These are phyloP conservation scores for Rugalucina vietnamica DNA, from an alignment of 2,888 invertebrate species.

Conservation along the genomic window DNA sequence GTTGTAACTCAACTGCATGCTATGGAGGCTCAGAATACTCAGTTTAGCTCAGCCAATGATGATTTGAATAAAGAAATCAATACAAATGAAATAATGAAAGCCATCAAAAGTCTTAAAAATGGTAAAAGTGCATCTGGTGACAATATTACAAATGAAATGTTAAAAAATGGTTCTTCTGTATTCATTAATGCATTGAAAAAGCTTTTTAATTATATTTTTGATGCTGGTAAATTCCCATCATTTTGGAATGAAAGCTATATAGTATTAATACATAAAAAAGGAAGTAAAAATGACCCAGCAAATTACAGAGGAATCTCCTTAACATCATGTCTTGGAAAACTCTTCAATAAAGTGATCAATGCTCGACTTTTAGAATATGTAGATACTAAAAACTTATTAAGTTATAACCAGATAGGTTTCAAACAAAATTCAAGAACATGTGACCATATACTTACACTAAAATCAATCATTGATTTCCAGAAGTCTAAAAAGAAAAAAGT, in stretches of 20 bases:
- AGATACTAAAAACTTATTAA: background rate
- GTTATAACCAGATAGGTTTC: conserved; percentile 36
- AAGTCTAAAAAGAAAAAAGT: conserved; percentile 22
- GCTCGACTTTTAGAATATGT: conserved; percentile 3
- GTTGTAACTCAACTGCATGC: no score
- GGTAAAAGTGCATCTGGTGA: background rate
- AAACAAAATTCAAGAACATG: conserved; percentile 18
- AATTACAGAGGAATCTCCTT: conserved; percentile 33
- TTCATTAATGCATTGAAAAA: background rate
- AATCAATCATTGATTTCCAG: conserved; percentile 30
- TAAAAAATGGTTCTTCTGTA: background rate
- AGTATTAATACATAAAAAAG: background rate
- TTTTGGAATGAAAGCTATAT: background rate
- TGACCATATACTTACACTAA: conserved; percentile 32
- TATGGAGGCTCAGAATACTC: no score
- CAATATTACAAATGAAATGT: background rate
- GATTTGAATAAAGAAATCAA: no score
- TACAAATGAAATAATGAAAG: no score
- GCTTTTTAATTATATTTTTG: background rate
- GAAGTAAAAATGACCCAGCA: background rate
- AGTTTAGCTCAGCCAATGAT: no score
- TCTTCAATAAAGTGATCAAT: conserved; percentile 34
- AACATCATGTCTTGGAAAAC: conserved; percentile 20
- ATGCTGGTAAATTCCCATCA: background rate
- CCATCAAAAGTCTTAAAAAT: no score